Conservation (phyloP, 2,888 invertebrate genomes). For the Cremastobaeus sp. region DNA sequence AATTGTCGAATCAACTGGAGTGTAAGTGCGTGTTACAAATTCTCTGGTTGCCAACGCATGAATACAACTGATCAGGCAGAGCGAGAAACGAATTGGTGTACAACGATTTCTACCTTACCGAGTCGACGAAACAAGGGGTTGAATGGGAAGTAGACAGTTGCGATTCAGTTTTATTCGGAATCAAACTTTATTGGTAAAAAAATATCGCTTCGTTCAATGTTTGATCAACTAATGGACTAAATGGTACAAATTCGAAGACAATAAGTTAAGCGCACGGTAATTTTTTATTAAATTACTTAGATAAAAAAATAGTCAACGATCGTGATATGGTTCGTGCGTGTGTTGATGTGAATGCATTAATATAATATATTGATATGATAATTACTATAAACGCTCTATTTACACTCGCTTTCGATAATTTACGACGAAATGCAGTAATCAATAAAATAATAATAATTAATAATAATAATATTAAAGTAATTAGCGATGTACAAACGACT, state of each 20-base stretch:
- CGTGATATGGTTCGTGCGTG: slow-evolving; percentile 22
- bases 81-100: background rate
- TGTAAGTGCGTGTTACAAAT: slow-evolving; percentile 23
- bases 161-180: slow-evolving; percentile 30
- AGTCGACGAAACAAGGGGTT: slow-evolving; percentile 13
- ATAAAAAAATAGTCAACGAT: slow-evolving; percentile 36
- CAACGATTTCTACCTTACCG: slow-evolving; percentile 43
- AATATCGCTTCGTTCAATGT: slow-evolving; percentile 11
- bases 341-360: slow-evolving; percentile 31
- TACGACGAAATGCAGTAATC: slow-evolving; percentile 21
- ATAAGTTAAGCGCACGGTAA: slow-evolving; percentile 38
- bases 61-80: background rate
- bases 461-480: slow-evolving; percentile 32
- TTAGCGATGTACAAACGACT: slow-evolving; percentile 53
- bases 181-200: slow-evolving; percentile 22
- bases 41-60: too few species aligned
- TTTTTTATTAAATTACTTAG: slow-evolving; percentile 37
- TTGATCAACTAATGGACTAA: slow-evolving; percentile 36
- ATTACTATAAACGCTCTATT: slow-evolving; percentile 45
- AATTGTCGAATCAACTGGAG: slow-evolving; percentile 17
- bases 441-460: slow-evolving; percentile 24
- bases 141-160: slow-evolving; percentile 20
- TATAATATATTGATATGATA: slow-evolving; percentile 32
- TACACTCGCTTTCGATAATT: slow-evolving; percentile 49
- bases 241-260: slow-evolving; percentile 33